These are phyloP conservation scores for Helicorthomorpha holstii DNA, from an alignment of 1,140 invertebrate species.

Conservation along the genomic window DNA sequence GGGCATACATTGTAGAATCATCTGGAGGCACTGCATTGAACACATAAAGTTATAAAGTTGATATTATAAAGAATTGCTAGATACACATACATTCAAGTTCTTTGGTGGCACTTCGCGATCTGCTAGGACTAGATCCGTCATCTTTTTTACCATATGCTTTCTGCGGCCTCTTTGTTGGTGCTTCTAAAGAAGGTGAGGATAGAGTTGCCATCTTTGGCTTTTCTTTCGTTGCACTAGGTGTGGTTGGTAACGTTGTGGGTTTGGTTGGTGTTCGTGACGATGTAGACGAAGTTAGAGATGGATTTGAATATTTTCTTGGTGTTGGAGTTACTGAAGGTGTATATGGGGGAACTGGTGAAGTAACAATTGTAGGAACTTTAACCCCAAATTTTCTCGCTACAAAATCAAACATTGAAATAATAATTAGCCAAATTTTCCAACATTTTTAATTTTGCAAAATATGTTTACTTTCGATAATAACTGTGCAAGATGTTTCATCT, in stretches of 20 bases:
- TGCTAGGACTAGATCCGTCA: constrained; percentile 49
- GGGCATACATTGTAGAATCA: constrained; percentile 61
- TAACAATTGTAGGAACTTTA: background rate
- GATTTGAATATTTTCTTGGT: background rate
- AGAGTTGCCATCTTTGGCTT: background rate
- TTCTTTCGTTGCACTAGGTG: constrained; percentile 12
- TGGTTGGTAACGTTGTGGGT: background rate
- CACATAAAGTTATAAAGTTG: constrained; percentile 10
- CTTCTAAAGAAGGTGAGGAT: constrained; percentile 3
- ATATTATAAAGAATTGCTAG: background rate
- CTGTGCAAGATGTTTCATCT: constrained; percentile 85
- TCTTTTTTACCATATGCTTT: constrained; percentile 64
- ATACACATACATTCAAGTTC: constrained; percentile 62
- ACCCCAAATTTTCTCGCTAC: background rate
- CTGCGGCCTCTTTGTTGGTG: constrained; percentile 30
- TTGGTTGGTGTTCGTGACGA: background rate
- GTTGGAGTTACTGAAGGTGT: background rate
- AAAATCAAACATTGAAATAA: background rate
- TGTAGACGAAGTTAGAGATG: background rate
- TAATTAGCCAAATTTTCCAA: background rate
- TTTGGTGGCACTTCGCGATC: constrained; percentile 75
- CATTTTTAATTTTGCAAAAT: background rate
- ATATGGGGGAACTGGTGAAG: background rate
- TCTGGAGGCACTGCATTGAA: constrained; percentile 50
- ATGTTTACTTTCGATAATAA: constrained; percentile 81